These are phyloP conservation scores for Platichthys flesus DNA, from an alignment of 2,113 vertebrate species.

Conservation along the genomic window DNA sequence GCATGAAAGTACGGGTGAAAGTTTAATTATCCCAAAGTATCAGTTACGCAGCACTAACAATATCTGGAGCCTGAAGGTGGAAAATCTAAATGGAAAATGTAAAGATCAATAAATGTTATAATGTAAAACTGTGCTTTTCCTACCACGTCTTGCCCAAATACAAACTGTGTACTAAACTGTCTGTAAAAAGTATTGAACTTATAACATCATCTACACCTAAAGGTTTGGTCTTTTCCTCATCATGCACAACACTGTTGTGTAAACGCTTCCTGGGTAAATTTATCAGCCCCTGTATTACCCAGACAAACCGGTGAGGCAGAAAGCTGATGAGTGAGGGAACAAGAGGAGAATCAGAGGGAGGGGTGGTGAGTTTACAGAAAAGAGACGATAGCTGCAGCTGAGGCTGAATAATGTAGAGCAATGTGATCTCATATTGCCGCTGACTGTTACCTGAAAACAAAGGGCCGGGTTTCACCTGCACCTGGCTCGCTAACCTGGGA, in stretches of 20 bases:
- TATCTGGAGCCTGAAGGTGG: too few relatives aligned
- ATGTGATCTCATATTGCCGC: slow-evolving; percentile 77
- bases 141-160: too few relatives aligned
- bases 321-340: slow-evolving; percentile 39
- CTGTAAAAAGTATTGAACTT: too few relatives aligned
- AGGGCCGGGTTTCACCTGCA: slow-evolving; percentile 71
- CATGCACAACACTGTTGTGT: not conserved
- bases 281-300: slow-evolving; percentile 14
- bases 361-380: slow-evolving; percentile 39
- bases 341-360: slow-evolving; percentile 40
- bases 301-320: not conserved
- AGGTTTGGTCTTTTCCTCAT: not conserved
- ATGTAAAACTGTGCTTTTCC: too few relatives aligned
- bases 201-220: not conserved
- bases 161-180: too few relatives aligned
- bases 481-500: slow-evolving; percentile 61
- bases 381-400: slow-evolving; percentile 67
- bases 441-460: slow-evolving; percentile 73
- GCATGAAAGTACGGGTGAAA: too few relatives aligned
- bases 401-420: slow-evolving; percentile 84
- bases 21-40: too few relatives aligned
- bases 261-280: not conserved
- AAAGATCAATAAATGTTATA: too few relatives aligned
- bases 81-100: not conserved
- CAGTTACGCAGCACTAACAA: too few relatives aligned